Percentiles rank a stretch among this genome's conserved stretches.
Evolutionary conservation across 2,888 invertebrate species (phyloP).

Genomic region (Tachina grossa): DNA sequence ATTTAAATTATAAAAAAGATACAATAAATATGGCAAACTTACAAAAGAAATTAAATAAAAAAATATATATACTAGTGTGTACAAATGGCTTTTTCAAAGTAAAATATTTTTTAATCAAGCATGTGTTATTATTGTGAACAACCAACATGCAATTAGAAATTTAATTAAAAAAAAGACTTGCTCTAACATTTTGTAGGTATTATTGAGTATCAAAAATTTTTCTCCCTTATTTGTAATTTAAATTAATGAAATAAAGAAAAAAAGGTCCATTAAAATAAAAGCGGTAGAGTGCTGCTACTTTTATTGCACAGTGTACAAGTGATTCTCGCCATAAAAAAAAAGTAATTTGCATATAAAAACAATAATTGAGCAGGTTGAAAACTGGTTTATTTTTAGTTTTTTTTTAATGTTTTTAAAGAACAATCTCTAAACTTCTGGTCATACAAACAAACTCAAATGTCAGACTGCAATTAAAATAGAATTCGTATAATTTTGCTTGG

Average conservation of each 20-base stretch:
- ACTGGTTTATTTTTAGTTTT: slow-evolving; percentile 35
- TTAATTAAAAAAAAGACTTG: background rate
- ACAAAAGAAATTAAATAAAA: too few species aligned
- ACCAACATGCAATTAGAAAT: slow-evolving; percentile 7
- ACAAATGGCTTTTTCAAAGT: background rate
- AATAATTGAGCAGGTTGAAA: slow-evolving; percentile 12
- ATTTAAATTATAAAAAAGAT: background rate
- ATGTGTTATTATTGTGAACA: background rate
- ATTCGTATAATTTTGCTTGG: background rate
- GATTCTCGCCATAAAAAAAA: background rate
- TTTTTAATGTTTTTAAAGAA: slow-evolving; percentile 1
- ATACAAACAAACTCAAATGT: background rate
- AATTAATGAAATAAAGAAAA: background rate
- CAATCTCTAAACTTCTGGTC: background rate
- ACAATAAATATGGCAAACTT: too few species aligned
- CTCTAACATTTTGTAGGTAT: too few species aligned
- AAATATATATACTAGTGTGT: too few species aligned
- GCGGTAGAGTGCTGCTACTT: background rate
- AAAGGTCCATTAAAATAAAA: background rate
- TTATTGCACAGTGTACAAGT: background rate
- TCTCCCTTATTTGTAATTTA: background rate
- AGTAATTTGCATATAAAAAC: slow-evolving; percentile 30
- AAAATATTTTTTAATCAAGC: background rate
- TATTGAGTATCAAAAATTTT: background rate
- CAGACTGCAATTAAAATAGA: background rate